A percentile compares a stretch with the other conserved stretches of the same genome.
phyloP scores from a whole-genome alignment of 1,140 invertebrate species.

The Amyelois transitella region DNA sequence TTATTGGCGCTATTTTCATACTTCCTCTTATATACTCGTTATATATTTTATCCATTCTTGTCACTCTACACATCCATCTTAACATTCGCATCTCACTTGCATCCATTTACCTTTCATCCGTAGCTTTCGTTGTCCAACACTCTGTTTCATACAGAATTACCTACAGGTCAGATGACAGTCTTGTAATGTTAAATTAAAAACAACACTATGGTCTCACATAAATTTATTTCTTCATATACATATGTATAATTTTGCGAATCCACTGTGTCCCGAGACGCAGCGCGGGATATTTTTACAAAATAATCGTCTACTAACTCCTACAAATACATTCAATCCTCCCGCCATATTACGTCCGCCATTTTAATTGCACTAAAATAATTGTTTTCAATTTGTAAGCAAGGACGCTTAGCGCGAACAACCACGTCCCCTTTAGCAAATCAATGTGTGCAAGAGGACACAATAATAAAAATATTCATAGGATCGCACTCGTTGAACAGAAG shows the following conservation, averaged over 20 bases:
- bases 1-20: no score
- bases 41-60: no score
- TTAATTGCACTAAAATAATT: conserved; percentile 54
- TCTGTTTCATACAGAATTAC: no score
- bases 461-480: neutral
- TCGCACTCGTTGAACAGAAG: neutral
- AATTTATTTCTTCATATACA: conserved; percentile 74
- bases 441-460: conserved; percentile 26
- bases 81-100: no score
- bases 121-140: no score
- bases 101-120: no score
- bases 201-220: conserved; percentile 59
- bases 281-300: conserved; percentile 65
- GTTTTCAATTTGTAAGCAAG: conserved; percentile 22
- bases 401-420: conserved; percentile 6
- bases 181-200: conserved; percentile 22
- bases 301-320: conserved; percentile 62
- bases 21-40: no score
- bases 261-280: conserved; percentile 66
- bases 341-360: conserved; percentile 43
- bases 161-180: no score
- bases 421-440: conserved; percentile 31
- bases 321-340: conserved; percentile 45
- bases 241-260: conserved; percentile 73
- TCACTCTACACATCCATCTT: no score